phyloP scores from a whole-genome alignment of 2,888 invertebrate species.

The Yponomeuta cagnagella region DNA sequence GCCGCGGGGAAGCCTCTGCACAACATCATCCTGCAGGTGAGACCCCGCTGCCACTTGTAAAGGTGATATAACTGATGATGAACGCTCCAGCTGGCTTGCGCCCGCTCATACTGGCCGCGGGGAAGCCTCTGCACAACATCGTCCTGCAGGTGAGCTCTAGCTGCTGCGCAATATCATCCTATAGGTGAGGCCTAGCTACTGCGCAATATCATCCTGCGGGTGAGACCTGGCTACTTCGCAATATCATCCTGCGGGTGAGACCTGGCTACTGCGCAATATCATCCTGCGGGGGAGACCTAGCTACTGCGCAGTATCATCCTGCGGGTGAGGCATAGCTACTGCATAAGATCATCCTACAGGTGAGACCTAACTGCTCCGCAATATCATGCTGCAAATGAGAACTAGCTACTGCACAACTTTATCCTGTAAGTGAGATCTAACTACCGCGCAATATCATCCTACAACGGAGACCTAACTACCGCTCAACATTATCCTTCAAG shows the following conservation, averaged over 20 bases:
- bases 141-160: constrained; percentile 48
- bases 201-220: neutral
- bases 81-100: constrained; percentile 20
- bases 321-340: neutral
- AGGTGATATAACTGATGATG: no score
- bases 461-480: neutral
- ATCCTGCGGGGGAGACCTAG: neutral
- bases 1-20: constrained; percentile 56
- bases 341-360: neutral
- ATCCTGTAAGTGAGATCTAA: neutral
- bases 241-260: neutral
- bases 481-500: neutral
- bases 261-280: neutral
- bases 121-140: constrained; percentile 59
- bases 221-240: neutral
- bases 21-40: constrained; percentile 61
- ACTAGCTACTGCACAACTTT: neutral
- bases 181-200: neutral
- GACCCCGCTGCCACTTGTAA: neutral
- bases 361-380: neutral
- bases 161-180: neutral
- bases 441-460: neutral
- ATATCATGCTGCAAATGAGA: neutral
- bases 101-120: constrained; percentile 51
- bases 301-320: neutral